These are phyloP conservation scores for Drosophila novamexicana DNA, from an alignment of 1,140 invertebrate species.

Conservation along the genomic window DNA sequence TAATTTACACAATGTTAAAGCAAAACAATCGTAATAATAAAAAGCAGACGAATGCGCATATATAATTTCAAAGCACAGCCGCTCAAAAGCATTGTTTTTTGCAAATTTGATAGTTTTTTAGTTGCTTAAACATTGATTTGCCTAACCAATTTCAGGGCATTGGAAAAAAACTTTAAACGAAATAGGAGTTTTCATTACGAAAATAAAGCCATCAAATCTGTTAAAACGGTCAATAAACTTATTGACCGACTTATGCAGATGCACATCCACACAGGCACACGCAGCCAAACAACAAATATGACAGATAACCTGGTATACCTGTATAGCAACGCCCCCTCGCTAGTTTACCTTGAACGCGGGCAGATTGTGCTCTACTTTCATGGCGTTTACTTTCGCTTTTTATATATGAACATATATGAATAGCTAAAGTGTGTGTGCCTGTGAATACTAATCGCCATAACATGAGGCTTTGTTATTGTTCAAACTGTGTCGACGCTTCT, in stretches of 20 bases:
- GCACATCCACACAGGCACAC: constrained; percentile 1
- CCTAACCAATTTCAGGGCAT: constrained; percentile 45
- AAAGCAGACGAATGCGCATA: constrained; percentile 12
- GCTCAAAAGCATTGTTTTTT: constrained; percentile 53
- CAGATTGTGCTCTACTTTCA: constrained; percentile 73
- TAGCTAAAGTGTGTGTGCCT: constrained; percentile 19
- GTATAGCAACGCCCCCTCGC: constrained; percentile 65
- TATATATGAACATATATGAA: constrained; percentile 7
- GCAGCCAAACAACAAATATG: constrained; percentile 7
- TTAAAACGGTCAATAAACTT: constrained; percentile 78
- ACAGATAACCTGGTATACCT: constrained; percentile 20
- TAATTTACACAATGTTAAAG: constrained; percentile 37
- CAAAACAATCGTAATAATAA: constrained; percentile 8
- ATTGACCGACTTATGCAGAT: constrained; percentile 69
- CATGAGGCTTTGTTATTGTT: constrained; percentile 46
- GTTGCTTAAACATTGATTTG: constrained; percentile 64
- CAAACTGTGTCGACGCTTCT: constrained; percentile 55
- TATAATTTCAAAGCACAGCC: constrained; percentile 18
- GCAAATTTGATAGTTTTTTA: constrained; percentile 50
- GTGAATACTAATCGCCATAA: constrained; percentile 38
- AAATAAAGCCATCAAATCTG: constrained; percentile 57
- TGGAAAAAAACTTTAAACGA: constrained; percentile 35
- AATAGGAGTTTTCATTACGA: constrained; percentile 59
- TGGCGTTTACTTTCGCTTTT: constrained; percentile 79
- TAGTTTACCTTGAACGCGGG: constrained; percentile 68